Base-by-base conservation (phyloP, 2,888 invertebrate genomes). In the Sturmia bella region DNA sequence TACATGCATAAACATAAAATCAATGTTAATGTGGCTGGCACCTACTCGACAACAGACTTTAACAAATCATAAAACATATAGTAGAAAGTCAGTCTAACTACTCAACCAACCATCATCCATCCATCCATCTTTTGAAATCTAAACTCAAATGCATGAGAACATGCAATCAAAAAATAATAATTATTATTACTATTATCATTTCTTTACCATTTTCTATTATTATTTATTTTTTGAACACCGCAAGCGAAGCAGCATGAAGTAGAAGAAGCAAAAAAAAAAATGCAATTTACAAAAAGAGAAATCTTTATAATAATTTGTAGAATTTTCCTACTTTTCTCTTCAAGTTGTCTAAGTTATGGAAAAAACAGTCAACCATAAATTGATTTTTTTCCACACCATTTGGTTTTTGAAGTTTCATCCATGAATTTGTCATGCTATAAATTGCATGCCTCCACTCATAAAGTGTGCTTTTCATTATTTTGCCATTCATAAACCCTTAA, bases 91-190 rank as follows among this genome's bases (percentile, higher is more conserved):
- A 72, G 70, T 37, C 45, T 56, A 19, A 50, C 54, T 48, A 68
- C n/a, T 43, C 57, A 54, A 37, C 24, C 54, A 45, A 9, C 21
- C 39, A 59, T 13, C 50, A 70, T 2, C 15, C 57, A 37, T 69
- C 57, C 17, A 48, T 56, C 45, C 39, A 61, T 61, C 52, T 43
- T 37, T 64, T 54, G 19, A 41, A 64, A 74, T 64, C 52, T 32
- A 56, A 63, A 75, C 57, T 43, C 43, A 32, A 59, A 12, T 77
- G 77, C 70, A 78, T 78, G 64, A 57, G 56, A 69, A 59, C 81
- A 82, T 82, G 77, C 81, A 77, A 82, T 77, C 73, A 59, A 56
- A 66, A 57, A 32, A 77, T 52, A 39, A 77, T 77, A 52, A 61
- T 72, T 52, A 54, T 72, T 37, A 21, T 45, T 52, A 45, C 57